Base-by-base conservation (phyloP, 2,888 invertebrate species). In the Reticulitermes lucifugus region DNA sequence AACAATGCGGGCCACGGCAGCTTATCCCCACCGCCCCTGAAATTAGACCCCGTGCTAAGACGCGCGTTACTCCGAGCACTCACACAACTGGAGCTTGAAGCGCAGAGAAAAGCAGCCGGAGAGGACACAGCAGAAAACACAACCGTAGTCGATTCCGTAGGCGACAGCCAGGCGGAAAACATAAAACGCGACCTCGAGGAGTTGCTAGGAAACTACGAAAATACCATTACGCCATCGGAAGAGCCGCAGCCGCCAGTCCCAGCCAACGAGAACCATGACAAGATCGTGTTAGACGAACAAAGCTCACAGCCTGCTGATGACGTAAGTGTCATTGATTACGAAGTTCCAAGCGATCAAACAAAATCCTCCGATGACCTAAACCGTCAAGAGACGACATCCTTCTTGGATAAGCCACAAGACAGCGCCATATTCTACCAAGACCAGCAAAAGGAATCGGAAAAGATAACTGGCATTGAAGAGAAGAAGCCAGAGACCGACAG, bases 11-110 rank as follows among this genome's bases (percentile, higher is more conserved):
- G 46, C 43, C 46, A 41, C 29, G 25, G 25, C 21, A 73, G 41
- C 22, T 18, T 41, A 18, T 35, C 91, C 7, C 92, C 92, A 84
- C 90, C 94, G 4, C 93, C 95, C 1, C 92, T 94, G 1, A 93
- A 94, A 86, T 90, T 96, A 84, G 96, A 96, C 90, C 94, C 95
- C 77, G 95, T 94, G 87, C 93, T 97, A 59, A 92, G 96, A 25
- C 94, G 94, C 90, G 96, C 96, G 0, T 91, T 96, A 73, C 91
- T 96, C 9, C 94, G 94, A 91, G 96, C 96, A 21, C 92, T 97
- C 7, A 94, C 94, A 83, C 96, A 96, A 88, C 91, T 96, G 81
- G 96, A 96, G 90, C 93, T 94, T 87, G 94, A 93, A 87, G 93
- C 87, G 0, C 85, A 86, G 35, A 35, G 84, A 35, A 75, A 79